Evolutionary conservation across 1,140 invertebrate genomes (phyloP).

Genomic region (Mya arenaria): DNA sequence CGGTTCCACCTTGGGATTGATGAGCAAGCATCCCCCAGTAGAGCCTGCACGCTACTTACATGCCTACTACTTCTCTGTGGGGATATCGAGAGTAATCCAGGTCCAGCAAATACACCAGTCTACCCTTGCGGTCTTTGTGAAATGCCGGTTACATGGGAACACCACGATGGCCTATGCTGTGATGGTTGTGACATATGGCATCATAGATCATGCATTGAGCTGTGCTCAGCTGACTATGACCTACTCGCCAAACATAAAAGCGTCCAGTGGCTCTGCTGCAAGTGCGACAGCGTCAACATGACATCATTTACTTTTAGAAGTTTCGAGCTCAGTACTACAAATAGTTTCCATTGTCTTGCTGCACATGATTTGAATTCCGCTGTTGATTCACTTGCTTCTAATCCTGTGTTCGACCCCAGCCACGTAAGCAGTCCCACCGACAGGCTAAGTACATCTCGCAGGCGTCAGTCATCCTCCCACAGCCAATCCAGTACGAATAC

Average conservation of each 20-base stretch:
- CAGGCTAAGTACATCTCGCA: background rate
- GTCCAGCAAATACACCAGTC: slow-evolving; percentile 17
- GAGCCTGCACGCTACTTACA: slow-evolving; percentile 4
- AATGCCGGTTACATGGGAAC: slow-evolving; percentile 26
- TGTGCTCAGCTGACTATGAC: slow-evolving; percentile 35
- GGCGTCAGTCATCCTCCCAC: background rate
- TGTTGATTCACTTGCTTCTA: too few relatives aligned
- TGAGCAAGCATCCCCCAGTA: too few relatives aligned
- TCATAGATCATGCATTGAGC: slow-evolving; percentile 43
- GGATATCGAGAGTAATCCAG: slow-evolving; percentile 46
- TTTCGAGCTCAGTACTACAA: slow-evolving; percentile 4
- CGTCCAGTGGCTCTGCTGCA: slow-evolving; percentile 40
- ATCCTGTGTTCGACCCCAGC: background rate
- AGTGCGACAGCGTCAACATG: slow-evolving; percentile 39
- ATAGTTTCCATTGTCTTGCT: slow-evolving; percentile 11
- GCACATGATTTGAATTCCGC: slow-evolving; percentile 5
- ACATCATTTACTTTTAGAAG: slow-evolving; percentile 21
- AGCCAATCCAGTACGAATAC: background rate
- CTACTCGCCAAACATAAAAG: slow-evolving; percentile 28
- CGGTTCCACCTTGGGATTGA: too few relatives aligned
- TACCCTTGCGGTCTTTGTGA: slow-evolving; percentile 54
- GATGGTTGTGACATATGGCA: slow-evolving; percentile 52
- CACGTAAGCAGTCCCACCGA: background rate
- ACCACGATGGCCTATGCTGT: slow-evolving; percentile 14
- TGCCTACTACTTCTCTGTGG: slow-evolving; percentile 38